Base-by-base conservation (phyloP, 2,888 invertebrate species). In the Dioctria rufipes region DNA sequence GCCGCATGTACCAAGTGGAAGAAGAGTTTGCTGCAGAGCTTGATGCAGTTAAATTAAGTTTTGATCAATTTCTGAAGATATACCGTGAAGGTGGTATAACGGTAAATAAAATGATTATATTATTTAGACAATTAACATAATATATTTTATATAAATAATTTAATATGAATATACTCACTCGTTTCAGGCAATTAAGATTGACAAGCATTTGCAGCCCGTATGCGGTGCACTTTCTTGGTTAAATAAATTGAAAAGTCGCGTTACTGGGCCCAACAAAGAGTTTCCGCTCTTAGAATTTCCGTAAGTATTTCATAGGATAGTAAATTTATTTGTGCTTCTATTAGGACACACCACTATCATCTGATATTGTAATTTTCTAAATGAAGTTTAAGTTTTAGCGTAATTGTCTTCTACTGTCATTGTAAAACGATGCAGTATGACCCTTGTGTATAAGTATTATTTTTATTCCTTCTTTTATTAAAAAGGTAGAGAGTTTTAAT, bases 151-250 rank as follows among this genome's bases (percentile, higher is more conserved):
- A 39, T 25, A 9, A 25, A 1, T 13, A 39, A 13, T 13, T 9
- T 5, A 5, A 4, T 42, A n/a, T 25, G 4, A 25, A n/a, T 46
- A n/a, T 13, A 63, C 11, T 54, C 42, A 13, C 43, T 43, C 51
- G 2, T 43, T 87, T 0, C 89, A 91, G 60, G 90, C 90, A 39
- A 86, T 91, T 6, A 91, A 91, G 0, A 91, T 93, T 2, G 93
- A 94, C 86, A 88, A 90, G 11, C 93, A 94, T 86, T 92, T 94
- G 86, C 96, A 97, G 0, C 93, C 94, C 11, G 92, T 95, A 0
- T 92, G 94, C 43, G 96, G 96, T 0, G 90, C 92, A 67, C 87
- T 96, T 25, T 92, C 93, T 85, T 95, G 94, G 92, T 88, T 95
- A 0, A 88, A 91, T 84, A 95, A 95, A 87, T 86, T 95, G 58